Conservation (phyloP, 2,113 vertebrate species). For the Alectura lathami region DNA sequence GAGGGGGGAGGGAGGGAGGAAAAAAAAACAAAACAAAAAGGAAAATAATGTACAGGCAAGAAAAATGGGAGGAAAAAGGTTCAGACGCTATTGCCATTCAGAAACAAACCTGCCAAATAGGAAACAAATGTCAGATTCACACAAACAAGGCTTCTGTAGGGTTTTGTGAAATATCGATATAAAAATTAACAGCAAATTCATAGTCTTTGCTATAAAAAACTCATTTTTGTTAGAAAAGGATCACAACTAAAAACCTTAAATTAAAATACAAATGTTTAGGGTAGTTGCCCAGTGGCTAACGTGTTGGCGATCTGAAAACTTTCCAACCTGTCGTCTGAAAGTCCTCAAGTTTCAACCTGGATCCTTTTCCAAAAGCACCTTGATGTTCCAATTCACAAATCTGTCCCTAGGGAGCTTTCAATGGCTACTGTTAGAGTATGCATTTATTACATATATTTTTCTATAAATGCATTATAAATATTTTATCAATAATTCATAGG, state of each 20-base stretch:
- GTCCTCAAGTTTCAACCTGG: conserved; percentile 50
- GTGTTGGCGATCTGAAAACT: conserved; percentile 66
- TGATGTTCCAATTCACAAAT: conserved; percentile 40
- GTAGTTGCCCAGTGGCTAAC: conserved; percentile 78
- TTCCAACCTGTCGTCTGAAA: conserved; percentile 27
- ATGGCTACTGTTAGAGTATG: conserved; percentile 68
- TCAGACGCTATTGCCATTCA: conserved; percentile 43
- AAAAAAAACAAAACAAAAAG: neutral
- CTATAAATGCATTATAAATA: conserved; percentile 86
- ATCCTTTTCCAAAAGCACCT: conserved; percentile 71
- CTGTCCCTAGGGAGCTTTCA: conserved; percentile 70
- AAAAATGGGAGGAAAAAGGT: conserved; percentile 48
- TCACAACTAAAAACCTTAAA: conserved; percentile 69
- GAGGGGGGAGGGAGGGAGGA: neutral
- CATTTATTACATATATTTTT: conserved; percentile 74
- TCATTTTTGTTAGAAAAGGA: conserved; percentile 70
- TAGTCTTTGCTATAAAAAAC: conserved; percentile 78
- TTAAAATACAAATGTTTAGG: conserved; percentile 75
- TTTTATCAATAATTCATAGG: conserved; percentile 79
- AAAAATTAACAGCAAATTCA: conserved; percentile 79
- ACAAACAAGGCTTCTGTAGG: conserved; percentile 69
- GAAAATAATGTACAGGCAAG: conserved; percentile 52
- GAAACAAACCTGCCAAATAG: conserved; percentile 70
- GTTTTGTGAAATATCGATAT: conserved; percentile 70
- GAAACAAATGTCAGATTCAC: conserved; percentile 72